Base-by-base conservation (phyloP, 2,797 vertebrate species). In the Enteromius thamalakanensis region DNA sequence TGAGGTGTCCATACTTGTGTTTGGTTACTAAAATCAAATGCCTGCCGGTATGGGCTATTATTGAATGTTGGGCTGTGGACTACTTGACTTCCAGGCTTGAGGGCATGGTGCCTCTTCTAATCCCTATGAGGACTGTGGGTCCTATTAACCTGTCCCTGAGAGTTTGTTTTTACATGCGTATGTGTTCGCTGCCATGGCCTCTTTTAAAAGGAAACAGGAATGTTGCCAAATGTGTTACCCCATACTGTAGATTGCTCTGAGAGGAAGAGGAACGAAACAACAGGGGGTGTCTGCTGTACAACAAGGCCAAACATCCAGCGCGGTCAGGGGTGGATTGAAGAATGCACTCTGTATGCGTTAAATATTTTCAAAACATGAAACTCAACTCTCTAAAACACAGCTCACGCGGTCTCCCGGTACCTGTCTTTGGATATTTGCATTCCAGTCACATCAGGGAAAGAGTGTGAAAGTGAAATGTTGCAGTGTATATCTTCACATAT, bases 311-410 rank as follows among this genome's bases (percentile, higher is more conserved):
- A 91, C 85, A 92, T 82, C 89, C 79, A 88, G 67, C 87, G 85
- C 87, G 68, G 82, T 84, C 76, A 91, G 92, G 91, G 85, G 87
- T 89, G 88, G 86, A 84, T 85, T 87, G 90, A 91, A 93, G 74
- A 91, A 92, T 89, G 85, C 84, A 84, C 92, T 91, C 89, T 87
- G 89, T 88, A 86, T 87, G 86, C 86, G 90, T 87, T 87, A 88
- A 91, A 93, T 91, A 88, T 90, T 92, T 94, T 89, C 89, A 84
- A 91, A 93, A 91, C 79, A 87, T 29, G 88, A 90, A 89, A 88
- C 80, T 90, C 88, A 88, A 92, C 88, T 89, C 91, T 93, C 90
- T 84, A 88, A 92, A 93, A 92, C 91, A 91, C 86, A 71, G 84
- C 87, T 82, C 72, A 51, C 21, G 69, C 67, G 79, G 87, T 87